Base-by-base conservation (phyloP, 2,113 vertebrate genomes). In the Illadopsis cleaveri region DNA sequence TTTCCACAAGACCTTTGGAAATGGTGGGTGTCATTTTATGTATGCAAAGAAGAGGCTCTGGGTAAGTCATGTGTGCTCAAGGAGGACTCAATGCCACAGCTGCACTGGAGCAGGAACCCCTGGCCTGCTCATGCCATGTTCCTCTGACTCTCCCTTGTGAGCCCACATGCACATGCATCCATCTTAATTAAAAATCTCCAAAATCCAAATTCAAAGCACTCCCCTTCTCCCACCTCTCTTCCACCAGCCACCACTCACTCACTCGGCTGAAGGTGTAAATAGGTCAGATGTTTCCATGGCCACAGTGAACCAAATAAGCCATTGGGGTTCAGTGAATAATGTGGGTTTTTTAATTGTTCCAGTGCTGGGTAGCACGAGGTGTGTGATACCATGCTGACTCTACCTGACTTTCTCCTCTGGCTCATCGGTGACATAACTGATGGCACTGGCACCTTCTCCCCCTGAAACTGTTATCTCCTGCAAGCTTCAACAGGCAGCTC, bases 231-330 rank as follows among this genome's bases (percentile, higher is more conserved):
- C 11, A 57, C 72, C 66, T 70, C 7, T 1, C 53, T 79, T 84
- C 81, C 33, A 30, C 30, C 37, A 45, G 38, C 18, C 5, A 2
- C 37, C 25, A 33, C 38, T 82, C 19, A 2, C 57, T 61, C 19
- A 2, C 57, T 61, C 65, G 1, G 6, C 54, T 62, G 35, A 94
- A 88, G 79, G 56, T 83, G 47, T 86, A 96, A 95, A 90, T 71
- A 86, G 79, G 80, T 93, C 75, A 66, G 68, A 51, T 80, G 82
- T 95, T 92, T 93, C 95, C 82, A 92, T 90, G 82, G 92, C 79
- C 85, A 77, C 92, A 37, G 42, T 4, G 18, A 94, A 95, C 68
- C 78, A 86, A 91, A 91, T 8, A 77, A 91, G 60, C 66, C 44
- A 66, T 21, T 90, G 78, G 82, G 68, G 68, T 81, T 86, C 93